Evolutionary conservation across 2,797 vertebrate species (phyloP), one percentile per base, ranked within the genome.

Genomic region (Sciurus carolinensis): DNA sequence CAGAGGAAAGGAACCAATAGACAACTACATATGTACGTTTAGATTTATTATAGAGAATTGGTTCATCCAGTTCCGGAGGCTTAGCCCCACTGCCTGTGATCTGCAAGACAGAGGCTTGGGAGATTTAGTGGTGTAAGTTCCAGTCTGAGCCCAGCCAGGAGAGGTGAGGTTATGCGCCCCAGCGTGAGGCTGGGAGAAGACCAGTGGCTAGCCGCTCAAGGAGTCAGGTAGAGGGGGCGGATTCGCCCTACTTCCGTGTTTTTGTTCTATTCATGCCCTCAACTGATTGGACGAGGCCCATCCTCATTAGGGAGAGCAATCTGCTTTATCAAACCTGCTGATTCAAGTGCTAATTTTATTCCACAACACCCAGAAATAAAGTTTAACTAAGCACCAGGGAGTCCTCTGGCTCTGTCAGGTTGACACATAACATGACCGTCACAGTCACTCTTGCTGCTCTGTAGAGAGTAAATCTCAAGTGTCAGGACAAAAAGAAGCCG

Each of bases 341-440:
- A 59, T 76, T 39, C 5, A 84, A 69, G n/a, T 59, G 36, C 42
- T 72, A 44, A 66, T 85, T 47, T 93, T 69, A 26, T 64, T 50
- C 73, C 81, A 39, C 81, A 93, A 90, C 11, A 54, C 36, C 20
- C 28, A 81, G 54, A 95, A 93, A 47, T 81, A 71, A 91, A 26
- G 24, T 86, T 93, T 69, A 59, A 57, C 88, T n/a, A 59, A 42
- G 26, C 85, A 50, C 33, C 67, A 30, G 7, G 54, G 79, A 39
- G 50, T 24, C 17, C 50, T 18, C 14, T 76, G 69, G 15, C 24
- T 52, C 69, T n/a, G n/a, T 67, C 66, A 95, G n/a, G 47, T 44
- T 76, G 62, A 69, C 52, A 33, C 18, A 15, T 62, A 81, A 76
- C n/a, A 57, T 57, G 57, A 15, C 24, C 52, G 28, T 81, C 22